These are phyloP conservation scores for Phenacoccus solenopsis DNA, from an alignment of 1,140 invertebrate genomes.

Conservation along the genomic window DNA sequence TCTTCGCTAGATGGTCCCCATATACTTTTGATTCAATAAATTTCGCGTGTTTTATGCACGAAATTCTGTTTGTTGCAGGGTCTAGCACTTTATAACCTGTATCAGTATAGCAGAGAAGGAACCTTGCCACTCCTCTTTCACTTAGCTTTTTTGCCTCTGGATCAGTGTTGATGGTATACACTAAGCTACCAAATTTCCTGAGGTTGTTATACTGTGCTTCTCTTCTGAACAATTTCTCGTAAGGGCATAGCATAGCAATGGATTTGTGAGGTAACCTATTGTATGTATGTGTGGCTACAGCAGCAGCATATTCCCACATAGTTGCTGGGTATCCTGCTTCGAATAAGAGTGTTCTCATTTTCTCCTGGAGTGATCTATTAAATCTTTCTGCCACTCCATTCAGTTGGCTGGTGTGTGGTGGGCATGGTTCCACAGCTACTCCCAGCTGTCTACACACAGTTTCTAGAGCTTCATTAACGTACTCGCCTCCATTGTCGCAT, in stretches of 20 bases:
- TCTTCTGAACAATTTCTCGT: neutral
- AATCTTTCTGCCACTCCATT: conserved; percentile 33
- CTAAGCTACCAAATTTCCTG: neutral
- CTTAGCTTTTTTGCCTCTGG: neutral
- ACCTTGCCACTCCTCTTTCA: neutral
- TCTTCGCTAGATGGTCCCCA: neutral
- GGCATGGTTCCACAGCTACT: conserved; percentile 27
- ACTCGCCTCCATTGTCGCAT: conserved; percentile 22
- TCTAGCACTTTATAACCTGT: neutral
- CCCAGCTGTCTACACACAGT: conserved; percentile 26
- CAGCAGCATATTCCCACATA: conserved; percentile 31
- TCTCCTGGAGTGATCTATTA: conserved; percentile 29
- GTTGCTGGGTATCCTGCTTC: conserved; percentile 24
- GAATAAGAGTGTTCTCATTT: conserved; percentile 28
- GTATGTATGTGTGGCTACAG: conserved; percentile 5
- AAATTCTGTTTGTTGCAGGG: neutral
- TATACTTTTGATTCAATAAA: neutral
- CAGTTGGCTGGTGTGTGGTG: conserved; percentile 28
- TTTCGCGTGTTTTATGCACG: neutral
- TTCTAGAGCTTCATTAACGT: conserved; percentile 21
- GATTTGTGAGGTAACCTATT: conserved; percentile 9
- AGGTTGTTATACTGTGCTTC: neutral
- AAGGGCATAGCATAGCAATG: neutral
- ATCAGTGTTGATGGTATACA: neutral
- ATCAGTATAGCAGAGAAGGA: neutral